These are phyloP conservation scores for Thalpophila matura DNA, from an alignment of 2,888 invertebrate species.

Conservation along the genomic window DNA sequence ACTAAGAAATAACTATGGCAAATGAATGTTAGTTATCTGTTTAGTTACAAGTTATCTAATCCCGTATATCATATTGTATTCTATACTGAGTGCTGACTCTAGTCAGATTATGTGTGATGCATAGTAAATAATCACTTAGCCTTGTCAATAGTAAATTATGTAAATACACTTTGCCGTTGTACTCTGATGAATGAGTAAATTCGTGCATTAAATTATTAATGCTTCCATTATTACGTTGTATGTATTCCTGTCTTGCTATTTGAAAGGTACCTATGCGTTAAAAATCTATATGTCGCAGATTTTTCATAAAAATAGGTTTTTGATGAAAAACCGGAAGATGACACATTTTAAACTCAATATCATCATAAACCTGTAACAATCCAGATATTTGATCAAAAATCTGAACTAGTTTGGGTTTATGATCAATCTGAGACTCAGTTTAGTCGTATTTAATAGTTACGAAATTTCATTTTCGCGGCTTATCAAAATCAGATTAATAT, in stretches of 20 bases:
- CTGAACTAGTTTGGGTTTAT: too few species aligned
- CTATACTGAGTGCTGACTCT: constrained; percentile 20
- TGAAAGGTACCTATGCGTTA: not conserved
- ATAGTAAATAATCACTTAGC: constrained; percentile 69
- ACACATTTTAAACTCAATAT: too few species aligned
- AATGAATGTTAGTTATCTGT: constrained; percentile 22
- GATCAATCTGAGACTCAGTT: too few species aligned
- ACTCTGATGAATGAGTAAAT: constrained; percentile 51
- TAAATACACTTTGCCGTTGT: constrained; percentile 59
- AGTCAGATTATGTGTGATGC: constrained; percentile 55
- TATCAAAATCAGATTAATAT: too few species aligned
- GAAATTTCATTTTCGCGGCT: too few species aligned
- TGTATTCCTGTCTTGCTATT: constrained; percentile 3
- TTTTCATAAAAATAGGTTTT: too few species aligned
- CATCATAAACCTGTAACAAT: too few species aligned
- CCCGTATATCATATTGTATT: constrained; percentile 50
- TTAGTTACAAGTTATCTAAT: constrained; percentile 47
- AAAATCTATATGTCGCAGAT: too few species aligned
- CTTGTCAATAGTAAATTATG: constrained; percentile 69
- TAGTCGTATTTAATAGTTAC: too few species aligned
- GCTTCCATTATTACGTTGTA: constrained; percentile 9
- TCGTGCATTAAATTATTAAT: constrained; percentile 27
- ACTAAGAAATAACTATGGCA: not conserved
- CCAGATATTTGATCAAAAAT: too few species aligned
- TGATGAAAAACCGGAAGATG: too few species aligned